These are phyloP conservation scores for Poeciliopsis turneri DNA, from an alignment of 2,797 vertebrate species.

Conservation along the genomic window DNA sequence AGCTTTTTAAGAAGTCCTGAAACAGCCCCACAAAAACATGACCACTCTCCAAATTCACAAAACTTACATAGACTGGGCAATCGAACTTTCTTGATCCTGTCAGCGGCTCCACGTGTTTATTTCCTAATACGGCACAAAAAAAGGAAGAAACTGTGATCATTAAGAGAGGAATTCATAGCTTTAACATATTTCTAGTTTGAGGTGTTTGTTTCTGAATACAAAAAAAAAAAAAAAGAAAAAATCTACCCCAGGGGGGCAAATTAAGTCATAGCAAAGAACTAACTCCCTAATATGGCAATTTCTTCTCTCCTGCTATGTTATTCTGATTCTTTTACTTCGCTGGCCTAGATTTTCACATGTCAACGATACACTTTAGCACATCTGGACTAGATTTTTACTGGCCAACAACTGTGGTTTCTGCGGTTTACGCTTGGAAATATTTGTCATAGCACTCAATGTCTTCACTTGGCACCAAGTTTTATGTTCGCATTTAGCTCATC, in stretches of 20 bases:
- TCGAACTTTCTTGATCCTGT: background rate
- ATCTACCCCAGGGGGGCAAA: slow-evolving; percentile 71
- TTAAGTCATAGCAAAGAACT: slow-evolving; percentile 73
- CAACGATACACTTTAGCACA: slow-evolving; percentile 62
- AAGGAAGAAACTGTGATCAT: slow-evolving; percentile 13
- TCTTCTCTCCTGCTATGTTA: slow-evolving; percentile 39
- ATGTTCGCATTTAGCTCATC: slow-evolving; percentile 49
- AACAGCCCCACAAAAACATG: background rate
- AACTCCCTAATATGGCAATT: slow-evolving; percentile 64
- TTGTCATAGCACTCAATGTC: slow-evolving; percentile 65
- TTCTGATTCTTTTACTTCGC: slow-evolving; percentile 48
- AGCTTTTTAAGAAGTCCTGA: background rate
- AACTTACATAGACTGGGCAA: too few species aligned
- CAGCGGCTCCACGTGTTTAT: background rate
- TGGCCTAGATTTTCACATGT: slow-evolving; percentile 56
- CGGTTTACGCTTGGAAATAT: slow-evolving; percentile 69
- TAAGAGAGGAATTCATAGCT: slow-evolving; percentile 6
- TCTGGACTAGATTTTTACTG: slow-evolving; percentile 74
- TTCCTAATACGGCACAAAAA: slow-evolving; percentile 9
- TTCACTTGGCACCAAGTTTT: slow-evolving; percentile 60
- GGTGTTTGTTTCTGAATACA: slow-evolving; percentile 33
- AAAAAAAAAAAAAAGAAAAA: slow-evolving; percentile 27
- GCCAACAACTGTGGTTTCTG: slow-evolving; percentile 59
- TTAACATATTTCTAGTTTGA: slow-evolving; percentile 28
- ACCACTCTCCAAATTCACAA: background rate